phyloP scores from a whole-genome alignment of 2,888 invertebrate species.

The Microctonus brassicae region DNA sequence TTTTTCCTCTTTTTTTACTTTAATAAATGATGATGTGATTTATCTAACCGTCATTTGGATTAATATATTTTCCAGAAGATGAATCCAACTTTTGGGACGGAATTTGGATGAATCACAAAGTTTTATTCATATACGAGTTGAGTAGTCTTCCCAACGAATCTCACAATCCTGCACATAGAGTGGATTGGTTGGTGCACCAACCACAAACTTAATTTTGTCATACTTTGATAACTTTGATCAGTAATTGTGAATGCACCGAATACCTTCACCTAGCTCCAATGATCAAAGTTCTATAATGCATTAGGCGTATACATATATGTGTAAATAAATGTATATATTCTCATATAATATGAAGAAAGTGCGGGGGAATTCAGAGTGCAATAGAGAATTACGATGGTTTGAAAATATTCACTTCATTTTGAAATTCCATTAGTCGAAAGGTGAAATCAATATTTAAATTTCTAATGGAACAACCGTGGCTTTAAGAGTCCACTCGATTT shows the following conservation, averaged over 20 bases:
- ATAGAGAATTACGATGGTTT: neutral
- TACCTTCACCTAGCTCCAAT: neutral
- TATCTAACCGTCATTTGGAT: too few species aligned
- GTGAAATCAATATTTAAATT: conserved; percentile 65
- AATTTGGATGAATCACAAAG: conserved; percentile 11
- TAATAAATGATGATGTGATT: neutral
- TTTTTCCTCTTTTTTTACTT: conserved; percentile 2
- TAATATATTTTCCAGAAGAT: neutral
- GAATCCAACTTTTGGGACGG: conserved; percentile 10
- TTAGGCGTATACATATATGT: too few species aligned
- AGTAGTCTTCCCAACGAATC: conserved; percentile 18
- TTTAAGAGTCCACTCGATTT: conserved; percentile 47
- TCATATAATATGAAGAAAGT: neutral
- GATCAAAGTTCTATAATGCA: too few species aligned
- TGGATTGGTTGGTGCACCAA: conserved; percentile 43
- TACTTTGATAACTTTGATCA: conserved; percentile 56
- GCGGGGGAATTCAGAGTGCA: neutral
- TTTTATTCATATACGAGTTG: conserved; percentile 25
- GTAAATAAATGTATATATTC: neutral
- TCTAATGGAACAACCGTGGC: conserved; percentile 53
- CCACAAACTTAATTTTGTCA: conserved; percentile 50
- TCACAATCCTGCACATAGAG: conserved; percentile 37
- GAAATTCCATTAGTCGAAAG: conserved; percentile 55
- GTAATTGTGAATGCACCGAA: conserved; percentile 45
- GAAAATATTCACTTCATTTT: conserved; percentile 44